Percentiles rank a stretch among this genome's conserved stretches.
Conservation (phyloP, 2,797 vertebrate species). For the Tamandua tetradactyla region DNA sequence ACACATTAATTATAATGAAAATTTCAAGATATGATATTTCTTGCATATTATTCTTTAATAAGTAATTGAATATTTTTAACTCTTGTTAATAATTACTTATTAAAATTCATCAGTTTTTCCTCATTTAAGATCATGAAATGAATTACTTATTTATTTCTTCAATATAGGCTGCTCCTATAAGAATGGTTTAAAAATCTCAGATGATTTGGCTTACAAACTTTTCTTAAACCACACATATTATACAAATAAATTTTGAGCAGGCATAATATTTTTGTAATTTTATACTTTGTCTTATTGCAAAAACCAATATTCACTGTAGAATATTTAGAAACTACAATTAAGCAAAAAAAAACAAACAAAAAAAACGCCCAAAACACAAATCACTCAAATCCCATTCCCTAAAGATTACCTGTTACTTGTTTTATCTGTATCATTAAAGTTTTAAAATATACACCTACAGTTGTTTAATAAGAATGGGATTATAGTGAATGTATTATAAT, state of each 20-base stretch:
- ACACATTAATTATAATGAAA: constrained; percentile 2
- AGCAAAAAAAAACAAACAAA: background rate
- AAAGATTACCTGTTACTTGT: background rate
- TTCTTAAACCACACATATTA: background rate
- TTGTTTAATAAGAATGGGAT: background rate
- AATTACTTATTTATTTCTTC: background rate
- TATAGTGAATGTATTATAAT: background rate
- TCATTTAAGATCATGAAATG: background rate
- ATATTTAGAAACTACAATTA: background rate
- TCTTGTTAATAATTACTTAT: background rate
- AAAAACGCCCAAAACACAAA: background rate
- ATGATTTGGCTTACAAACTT: background rate
- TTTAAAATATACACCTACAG: background rate
- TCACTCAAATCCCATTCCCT: background rate
- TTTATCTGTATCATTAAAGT: background rate
- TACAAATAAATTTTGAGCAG: background rate
- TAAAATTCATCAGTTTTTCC: background rate
- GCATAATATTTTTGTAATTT: background rate
- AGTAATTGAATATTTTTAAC: background rate
- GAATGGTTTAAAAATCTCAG: background rate
- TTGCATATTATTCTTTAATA: background rate
- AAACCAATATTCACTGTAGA: background rate
- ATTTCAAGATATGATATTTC: background rate
- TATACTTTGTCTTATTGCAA: background rate
- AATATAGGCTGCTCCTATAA: background rate